Percentiles rank a stretch among this genome's conserved stretches.
phyloP scores from a whole-genome alignment of 2,888 invertebrate species.

The Tanytarsus gracilentus region DNA sequence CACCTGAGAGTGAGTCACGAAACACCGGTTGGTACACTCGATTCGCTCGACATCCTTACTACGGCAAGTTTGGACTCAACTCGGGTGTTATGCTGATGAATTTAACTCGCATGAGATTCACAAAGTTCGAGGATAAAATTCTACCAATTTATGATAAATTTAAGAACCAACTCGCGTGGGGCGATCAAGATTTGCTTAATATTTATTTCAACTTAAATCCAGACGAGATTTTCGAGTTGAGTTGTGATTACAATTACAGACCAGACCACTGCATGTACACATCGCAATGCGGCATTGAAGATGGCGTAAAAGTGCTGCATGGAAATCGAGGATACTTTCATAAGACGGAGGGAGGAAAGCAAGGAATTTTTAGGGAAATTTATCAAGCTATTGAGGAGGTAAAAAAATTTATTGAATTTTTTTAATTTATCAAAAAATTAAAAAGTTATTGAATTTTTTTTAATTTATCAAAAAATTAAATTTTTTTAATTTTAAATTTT shows the following conservation, averaged over 20 bases:
- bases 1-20: constrained; percentile 86
- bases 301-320: constrained; percentile 75
- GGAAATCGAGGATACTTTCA: constrained; percentile 84
- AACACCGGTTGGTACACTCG: constrained; percentile 92
- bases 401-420: no score
- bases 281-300: constrained; percentile 60
- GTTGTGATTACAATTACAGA: constrained; percentile 85
- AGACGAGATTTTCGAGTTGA: constrained; percentile 64
- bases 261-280: constrained; percentile 96
- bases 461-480: neutral
- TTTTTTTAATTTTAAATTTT: neutral
- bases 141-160: constrained; percentile 77
- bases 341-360: constrained; percentile 53
- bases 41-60: constrained; percentile 91
- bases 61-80: constrained; percentile 77
- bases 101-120: constrained; percentile 77
- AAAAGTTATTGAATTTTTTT: no score
- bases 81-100: constrained; percentile 98
- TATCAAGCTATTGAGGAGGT: constrained; percentile 48
- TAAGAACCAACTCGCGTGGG: constrained; percentile 83
- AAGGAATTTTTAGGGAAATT: constrained; percentile 70
- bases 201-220: constrained; percentile 75
- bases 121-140: constrained; percentile 77
- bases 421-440: no score
- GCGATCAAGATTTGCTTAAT: constrained; percentile 93